Evolutionary conservation across 2,113 vertebrate species (phyloP).

Genomic region (Tretioscincus oriximinensis): DNA sequence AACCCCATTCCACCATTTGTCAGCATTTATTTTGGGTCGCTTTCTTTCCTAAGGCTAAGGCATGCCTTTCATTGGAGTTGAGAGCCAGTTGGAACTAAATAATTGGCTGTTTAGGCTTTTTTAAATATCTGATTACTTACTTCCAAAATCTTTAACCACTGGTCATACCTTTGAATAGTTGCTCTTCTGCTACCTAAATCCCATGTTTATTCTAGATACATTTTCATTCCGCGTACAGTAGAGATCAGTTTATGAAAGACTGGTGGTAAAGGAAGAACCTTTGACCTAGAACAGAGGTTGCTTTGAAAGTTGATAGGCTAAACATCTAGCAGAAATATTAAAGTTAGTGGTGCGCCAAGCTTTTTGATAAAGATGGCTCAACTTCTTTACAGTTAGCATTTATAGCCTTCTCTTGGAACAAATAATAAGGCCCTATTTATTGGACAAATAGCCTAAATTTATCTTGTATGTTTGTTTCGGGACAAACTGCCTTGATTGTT

Average conservation of each 20-base stretch:
- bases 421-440: neutral
- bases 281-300: neutral
- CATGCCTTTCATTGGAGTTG: neutral
- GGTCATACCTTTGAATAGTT: neutral
- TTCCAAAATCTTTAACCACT: neutral
- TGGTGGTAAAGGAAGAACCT: slow-evolving; percentile 17
- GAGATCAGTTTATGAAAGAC: neutral
- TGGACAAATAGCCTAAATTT: neutral
- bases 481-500: slow-evolving; percentile 37
- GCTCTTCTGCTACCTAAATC: neutral
- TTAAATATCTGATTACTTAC: neutral
- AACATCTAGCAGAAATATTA: slow-evolving; percentile 19
- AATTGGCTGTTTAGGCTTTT: neutral
- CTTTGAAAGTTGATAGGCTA: slow-evolving; percentile 9
- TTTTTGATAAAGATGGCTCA: slow-evolving; percentile 10
- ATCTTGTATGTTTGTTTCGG: neutral
- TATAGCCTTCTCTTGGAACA: slow-evolving; percentile 6
- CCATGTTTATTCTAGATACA: neutral
- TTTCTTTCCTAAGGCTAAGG: neutral
- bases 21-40: neutral
- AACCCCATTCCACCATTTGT: neutral
- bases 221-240: neutral
- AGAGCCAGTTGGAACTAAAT: neutral
- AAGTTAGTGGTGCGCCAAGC: neutral
- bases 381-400: neutral